Base-by-base conservation (phyloP, 1,140 invertebrate species). In the Pissodes strobi region DNA sequence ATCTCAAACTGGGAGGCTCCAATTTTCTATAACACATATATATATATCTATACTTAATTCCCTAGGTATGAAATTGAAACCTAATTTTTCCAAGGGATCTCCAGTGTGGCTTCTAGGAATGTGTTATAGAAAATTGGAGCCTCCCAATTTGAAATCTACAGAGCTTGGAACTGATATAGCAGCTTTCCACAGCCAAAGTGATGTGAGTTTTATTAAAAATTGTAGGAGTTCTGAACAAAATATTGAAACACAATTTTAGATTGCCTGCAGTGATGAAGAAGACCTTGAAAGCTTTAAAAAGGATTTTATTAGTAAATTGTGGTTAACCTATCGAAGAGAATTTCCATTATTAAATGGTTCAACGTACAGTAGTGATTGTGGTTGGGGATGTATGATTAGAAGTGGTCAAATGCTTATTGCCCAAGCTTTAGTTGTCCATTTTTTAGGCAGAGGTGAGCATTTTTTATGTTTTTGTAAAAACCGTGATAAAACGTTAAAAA, bases 381-480 rank as follows among this genome's bases (percentile, higher is more conserved):
- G 91, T 1, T 94, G 91, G 91, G 91, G 92, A 1, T 94, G 92
- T 73, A 93, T 93, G 91, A 66, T 93, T n/a, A 79, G 92, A 13
- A 91, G 89, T 79, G 91, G 90, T n/a, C 92, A 94, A 79, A 94
- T 94, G 91, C 81, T 93, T 70, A 73, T 93, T 41, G 91, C 89
- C 1, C 89, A 93, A 75, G 91, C 89, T 9, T 79, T 93, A 38
- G 81, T 92, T 25, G 86, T 85, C 59, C 88, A 91, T 72, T 90
- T 92, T 78, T 80, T 93, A 61, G 90, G 90, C 37, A 80, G 90
- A 74, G 86, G 87, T 85, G 79, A 75, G 71, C 76, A 41, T 17
- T 46, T 9, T 49, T 27, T 43, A 49, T 57, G 62, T 52, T 46
- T 25, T 19, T 58, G 49, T 38, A 23, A 43, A 34, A n/a, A 34